These are phyloP conservation scores for Muraenolepis orangiensis DNA, from an alignment of 2,797 vertebrate species.

Conservation along the genomic window DNA sequence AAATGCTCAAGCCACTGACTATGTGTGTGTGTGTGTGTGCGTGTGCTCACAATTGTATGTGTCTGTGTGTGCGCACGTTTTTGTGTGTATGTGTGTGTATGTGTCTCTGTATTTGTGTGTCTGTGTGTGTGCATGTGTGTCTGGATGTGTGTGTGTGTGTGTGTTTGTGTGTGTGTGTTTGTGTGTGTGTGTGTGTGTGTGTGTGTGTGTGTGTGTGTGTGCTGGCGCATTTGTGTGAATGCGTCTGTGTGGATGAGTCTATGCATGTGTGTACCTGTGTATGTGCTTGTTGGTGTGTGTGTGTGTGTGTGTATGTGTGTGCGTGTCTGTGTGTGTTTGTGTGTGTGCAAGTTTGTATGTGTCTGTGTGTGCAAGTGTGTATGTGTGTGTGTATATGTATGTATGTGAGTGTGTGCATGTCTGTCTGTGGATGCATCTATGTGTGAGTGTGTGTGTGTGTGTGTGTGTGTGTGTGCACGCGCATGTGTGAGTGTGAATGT, in stretches of 20 bases:
- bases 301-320: no score
- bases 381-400: not conserved
- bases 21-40: not conserved
- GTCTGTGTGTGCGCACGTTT: not conserved
- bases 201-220: no score
- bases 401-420: not conserved
- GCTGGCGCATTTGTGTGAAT: no score
- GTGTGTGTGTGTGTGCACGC: not conserved
- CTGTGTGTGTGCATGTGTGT: not conserved
- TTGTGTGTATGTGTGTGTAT: not conserved
- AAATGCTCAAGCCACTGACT: not conserved
- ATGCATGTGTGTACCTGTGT: not conserved
- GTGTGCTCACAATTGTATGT: no score
- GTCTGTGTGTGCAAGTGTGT: not conserved
- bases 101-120: not conserved
- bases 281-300: not conserved
- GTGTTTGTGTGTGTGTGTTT: no score
- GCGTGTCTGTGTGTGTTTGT: no score
- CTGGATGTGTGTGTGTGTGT: not conserved
- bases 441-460: not conserved
- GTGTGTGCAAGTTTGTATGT: slow-evolving; percentile 3
- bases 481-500: no score
- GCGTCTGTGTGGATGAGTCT: no score
- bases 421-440: no score
- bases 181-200: no score